Percentiles rank a stretch among this genome's conserved stretches.
Evolutionary conservation across 2,888 invertebrate genomes (phyloP).

Genomic region (Aphodius granarius): DNA sequence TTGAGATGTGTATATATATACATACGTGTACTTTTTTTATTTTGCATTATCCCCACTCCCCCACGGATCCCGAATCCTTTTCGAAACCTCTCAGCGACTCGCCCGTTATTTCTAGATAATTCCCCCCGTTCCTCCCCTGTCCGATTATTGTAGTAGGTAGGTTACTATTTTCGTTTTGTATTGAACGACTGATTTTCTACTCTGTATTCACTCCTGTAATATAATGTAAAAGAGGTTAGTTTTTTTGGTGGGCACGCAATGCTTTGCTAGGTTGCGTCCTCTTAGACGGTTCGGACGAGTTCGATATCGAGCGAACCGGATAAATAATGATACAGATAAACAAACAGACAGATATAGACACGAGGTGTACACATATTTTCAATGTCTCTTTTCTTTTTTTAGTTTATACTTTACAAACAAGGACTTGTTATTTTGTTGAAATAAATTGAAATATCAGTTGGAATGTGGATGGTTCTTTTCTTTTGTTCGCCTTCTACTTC

Average conservation of each 20-base stretch:
- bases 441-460: constrained; percentile 53
- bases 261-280: background rate
- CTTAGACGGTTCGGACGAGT: background rate
- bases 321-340: background rate
- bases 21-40: background rate
- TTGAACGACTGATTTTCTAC: background rate
- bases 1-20: background rate
- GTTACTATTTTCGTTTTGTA: background rate
- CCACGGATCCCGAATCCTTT: background rate
- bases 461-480: constrained; percentile 26
- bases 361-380: background rate
- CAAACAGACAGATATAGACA: background rate
- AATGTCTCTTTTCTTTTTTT: constrained; percentile 6
- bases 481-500: background rate
- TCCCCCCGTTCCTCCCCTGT: background rate
- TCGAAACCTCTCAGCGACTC: background rate
- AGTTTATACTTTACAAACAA: constrained; percentile 43
- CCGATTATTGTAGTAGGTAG: background rate
- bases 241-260: background rate
- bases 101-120: background rate
- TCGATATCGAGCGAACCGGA: background rate
- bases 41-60: background rate
- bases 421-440: constrained; percentile 55
- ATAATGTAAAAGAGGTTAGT: background rate
- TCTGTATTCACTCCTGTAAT: background rate